These are phyloP conservation scores for Rhizoglyphus robini DNA, from an alignment of 1,140 invertebrate species.

Conservation along the genomic window DNA sequence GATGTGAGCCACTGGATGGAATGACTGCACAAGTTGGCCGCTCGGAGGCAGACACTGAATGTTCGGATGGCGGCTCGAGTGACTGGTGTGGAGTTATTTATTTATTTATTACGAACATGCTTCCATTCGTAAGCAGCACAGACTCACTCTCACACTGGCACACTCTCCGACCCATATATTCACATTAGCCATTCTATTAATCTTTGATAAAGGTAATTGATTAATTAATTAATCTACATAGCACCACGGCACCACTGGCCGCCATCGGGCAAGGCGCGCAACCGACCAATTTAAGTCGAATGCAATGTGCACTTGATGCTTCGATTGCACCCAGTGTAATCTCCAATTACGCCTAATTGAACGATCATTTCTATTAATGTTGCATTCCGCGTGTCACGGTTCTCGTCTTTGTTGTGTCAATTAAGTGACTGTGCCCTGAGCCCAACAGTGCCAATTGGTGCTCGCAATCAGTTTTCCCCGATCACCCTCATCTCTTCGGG, in stretches of 20 bases:
- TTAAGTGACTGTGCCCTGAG: not conserved
- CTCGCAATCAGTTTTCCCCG: too few species aligned
- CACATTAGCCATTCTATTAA: slow-evolving; percentile 19
- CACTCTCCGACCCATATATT: slow-evolving; percentile 1
- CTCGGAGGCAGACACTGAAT: too few species aligned
- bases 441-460: too few species aligned
- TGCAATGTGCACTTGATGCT: not conserved
- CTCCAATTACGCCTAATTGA: slow-evolving; percentile 6
- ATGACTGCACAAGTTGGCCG: not conserved
- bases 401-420: not conserved
- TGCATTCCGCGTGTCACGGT: not conserved
- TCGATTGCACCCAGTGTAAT: not conserved
- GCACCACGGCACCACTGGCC: too few species aligned
- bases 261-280: not conserved
- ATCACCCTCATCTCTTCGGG: too few species aligned
- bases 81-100: not conserved
- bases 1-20: not conserved
- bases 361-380: slow-evolving; percentile 6
- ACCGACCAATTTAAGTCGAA: not conserved
- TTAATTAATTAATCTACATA: slow-evolving; percentile 19
- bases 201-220: slow-evolving; percentile 19
- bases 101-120: not conserved
- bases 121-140: not conserved
- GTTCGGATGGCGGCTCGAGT: not conserved
- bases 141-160: not conserved